These are phyloP conservation scores for Cinclus mexicanus DNA, from an alignment of 2,113 vertebrate species.

Conservation along the genomic window DNA sequence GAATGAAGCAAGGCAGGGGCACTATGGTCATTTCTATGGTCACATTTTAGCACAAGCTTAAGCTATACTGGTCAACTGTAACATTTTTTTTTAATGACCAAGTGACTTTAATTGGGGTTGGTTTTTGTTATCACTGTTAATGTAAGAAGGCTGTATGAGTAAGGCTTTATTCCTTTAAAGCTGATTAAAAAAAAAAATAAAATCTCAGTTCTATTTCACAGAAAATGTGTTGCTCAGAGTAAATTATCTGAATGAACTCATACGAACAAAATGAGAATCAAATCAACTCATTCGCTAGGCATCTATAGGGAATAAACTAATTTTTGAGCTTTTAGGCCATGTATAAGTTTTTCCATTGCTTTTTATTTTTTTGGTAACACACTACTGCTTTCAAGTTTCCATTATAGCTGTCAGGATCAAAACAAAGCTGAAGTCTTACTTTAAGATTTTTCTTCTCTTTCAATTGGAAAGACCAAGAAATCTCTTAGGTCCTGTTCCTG, in stretches of 20 bases:
- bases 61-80: background rate
- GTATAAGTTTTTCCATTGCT: background rate
- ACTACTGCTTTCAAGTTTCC: background rate
- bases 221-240: background rate
- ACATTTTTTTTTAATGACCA: background rate
- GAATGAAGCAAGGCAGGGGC: background rate
- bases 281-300: background rate
- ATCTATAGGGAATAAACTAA: background rate
- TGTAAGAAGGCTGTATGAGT: background rate
- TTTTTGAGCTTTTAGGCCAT: background rate
- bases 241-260: background rate
- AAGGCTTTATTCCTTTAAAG: background rate
- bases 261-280: background rate
- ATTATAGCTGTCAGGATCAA: background rate
- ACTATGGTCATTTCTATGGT: background rate
- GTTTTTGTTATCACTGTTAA: background rate
- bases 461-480: background rate
- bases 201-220: background rate
- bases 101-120: background rate
- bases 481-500: background rate
- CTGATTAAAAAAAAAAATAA: background rate
- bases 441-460: background rate
- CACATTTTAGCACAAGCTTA: background rate
- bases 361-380: background rate
- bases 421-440: background rate